Base-by-base conservation (phyloP, 2,113 vertebrate species). In the Mormoops blainvillei region DNA sequence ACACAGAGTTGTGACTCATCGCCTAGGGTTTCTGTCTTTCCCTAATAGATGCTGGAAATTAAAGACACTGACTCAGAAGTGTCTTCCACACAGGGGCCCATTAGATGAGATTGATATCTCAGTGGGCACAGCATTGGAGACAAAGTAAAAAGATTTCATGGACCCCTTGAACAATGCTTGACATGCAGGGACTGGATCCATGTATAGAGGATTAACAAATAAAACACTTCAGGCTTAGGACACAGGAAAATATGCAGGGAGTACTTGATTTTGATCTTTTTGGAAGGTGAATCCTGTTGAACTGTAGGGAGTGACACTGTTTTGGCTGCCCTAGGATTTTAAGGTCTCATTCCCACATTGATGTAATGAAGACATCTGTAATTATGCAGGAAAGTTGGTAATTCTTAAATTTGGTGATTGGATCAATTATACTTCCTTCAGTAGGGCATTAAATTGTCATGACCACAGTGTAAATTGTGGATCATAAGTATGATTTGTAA, bases 351-450 rank as follows among this genome's bases (percentile, higher is more conserved):
- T 33, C 20, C 26, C 19, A 50, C 5, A n/a, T 85, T 56, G 94
- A 68, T 36, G 22, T 33, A 76, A 48, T 28, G 54, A 26, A 68
- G 52, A 67, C n/a, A 10, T 87, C 52, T 91, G 28, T 26, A 56
- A 14, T n/a, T 84, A 33, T 26, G 36, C 70, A 81, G 65, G 68
- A 28, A 77, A 41, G 38, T n/a, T 73, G 54, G 33, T 71, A 48
- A 71, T 90, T 96, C 41, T 93, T 95, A 77, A 76, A 71, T 76
- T n/a, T 78, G 63, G 50, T 82, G 24, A 78, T 84, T 88, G 63
- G 16, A 52, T 87, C 50, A 45, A 63, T 82, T 83, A 54, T 13
- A 22, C 13, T 73, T 96, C 28, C 36, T 87, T 48, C 5, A 33
- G 19, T 52, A 63, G 58, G 20, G 26, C 86, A 18, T 95, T 88